phyloP scores from a whole-genome alignment of 2,113 vertebrate species.

The Pogona vitticeps region DNA sequence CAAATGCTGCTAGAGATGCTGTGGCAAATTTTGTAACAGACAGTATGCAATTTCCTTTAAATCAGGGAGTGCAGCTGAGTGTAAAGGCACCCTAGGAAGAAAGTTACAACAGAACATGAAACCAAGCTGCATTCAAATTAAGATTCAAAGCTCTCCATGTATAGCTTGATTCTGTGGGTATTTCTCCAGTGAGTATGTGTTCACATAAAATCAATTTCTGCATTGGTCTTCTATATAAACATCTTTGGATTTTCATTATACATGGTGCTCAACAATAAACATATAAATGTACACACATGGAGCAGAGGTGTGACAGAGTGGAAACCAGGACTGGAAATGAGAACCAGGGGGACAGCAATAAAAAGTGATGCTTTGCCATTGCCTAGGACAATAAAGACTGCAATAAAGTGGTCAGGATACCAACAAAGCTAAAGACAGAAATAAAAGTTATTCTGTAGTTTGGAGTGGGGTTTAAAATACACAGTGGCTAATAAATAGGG shows the following conservation, averaged over 20 bases:
- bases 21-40: conserved; percentile 20
- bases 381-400: not conserved
- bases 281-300: not conserved
- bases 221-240: not conserved
- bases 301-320: not conserved
- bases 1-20: not conserved
- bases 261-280: not conserved
- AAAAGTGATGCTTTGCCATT: not conserved
- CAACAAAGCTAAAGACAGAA: not conserved
- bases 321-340: not conserved
- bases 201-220: not conserved
- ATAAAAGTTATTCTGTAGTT: too few species aligned
- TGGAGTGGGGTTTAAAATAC: too few species aligned
- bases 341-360: too few species aligned
- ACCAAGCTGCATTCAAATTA: not conserved
- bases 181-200: not conserved
- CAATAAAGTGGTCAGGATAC: not conserved
- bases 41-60: conserved; percentile 29
- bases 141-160: conserved; percentile 20
- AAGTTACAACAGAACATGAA: not conserved
- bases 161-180: not conserved
- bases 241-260: not conserved
- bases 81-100: conserved; percentile 30
- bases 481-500: too few species aligned
- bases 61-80: conserved; percentile 3